Evolutionary conservation across 1,140 invertebrate genomes (phyloP).

Genomic region (Lysiphlebus fabarum): DNA sequence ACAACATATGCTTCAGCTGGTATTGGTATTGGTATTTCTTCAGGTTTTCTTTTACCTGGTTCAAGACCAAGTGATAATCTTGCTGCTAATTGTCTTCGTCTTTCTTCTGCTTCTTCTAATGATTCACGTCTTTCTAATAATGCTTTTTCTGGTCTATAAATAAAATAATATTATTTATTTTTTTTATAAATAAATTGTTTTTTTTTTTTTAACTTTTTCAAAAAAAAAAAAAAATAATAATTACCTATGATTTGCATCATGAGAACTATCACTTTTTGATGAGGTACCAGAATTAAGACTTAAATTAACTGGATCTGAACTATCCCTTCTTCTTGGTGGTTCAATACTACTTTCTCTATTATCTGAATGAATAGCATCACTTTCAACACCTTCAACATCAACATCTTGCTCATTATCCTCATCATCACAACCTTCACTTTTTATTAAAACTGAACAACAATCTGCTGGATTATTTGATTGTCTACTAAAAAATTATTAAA

Average conservation of each 20-base stretch:
- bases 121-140: constrained; percentile 50
- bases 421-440: constrained; percentile 57
- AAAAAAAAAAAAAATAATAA: constrained; percentile 6
- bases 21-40: constrained; percentile 48
- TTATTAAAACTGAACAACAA: constrained; percentile 52
- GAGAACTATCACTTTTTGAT: constrained; percentile 48
- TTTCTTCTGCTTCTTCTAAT: constrained; percentile 52
- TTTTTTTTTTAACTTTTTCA: too few relatives aligned
- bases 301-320: constrained; percentile 73
- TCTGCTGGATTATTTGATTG: constrained; percentile 53
- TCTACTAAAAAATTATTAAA: constrained; percentile 26
- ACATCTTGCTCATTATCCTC: constrained; percentile 55
- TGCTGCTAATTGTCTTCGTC: constrained; percentile 48
- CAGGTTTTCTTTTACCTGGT: constrained; percentile 49
- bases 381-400: constrained; percentile 56
- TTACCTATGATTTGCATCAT: constrained; percentile 47
- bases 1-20: constrained; percentile 68
- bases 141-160: constrained; percentile 39
- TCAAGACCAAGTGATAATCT: constrained; percentile 48
- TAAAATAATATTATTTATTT: background rate
- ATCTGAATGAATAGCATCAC: constrained; percentile 54
- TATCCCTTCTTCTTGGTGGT: constrained; percentile 52
- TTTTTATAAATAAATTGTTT: constrained; percentile 3
- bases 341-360: constrained; percentile 50
- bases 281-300: constrained; percentile 56